Evolutionary conservation across 2,113 vertebrate genomes (phyloP).

Genomic region (Marcusenius ussheri): DNA sequence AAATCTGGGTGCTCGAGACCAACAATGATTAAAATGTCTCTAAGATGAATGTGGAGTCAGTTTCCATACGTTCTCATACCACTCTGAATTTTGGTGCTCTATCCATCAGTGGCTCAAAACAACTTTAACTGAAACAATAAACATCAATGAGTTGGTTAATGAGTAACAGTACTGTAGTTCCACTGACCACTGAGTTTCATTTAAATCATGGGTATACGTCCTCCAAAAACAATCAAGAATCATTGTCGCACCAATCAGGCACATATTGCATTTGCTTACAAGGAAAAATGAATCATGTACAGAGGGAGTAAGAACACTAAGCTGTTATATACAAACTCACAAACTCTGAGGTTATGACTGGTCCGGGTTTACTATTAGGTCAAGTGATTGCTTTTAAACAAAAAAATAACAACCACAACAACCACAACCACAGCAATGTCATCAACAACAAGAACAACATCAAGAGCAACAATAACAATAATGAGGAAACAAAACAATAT

Average conservation of each 20-base stretch:
- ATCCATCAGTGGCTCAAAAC: background rate
- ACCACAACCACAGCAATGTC: background rate
- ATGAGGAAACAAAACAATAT: slow-evolving; percentile 22
- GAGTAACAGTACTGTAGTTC: slow-evolving; percentile 5
- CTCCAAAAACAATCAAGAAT: background rate
- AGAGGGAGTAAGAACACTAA: slow-evolving; percentile 14
- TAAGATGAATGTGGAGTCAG: background rate
- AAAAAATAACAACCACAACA: slow-evolving; percentile 20
- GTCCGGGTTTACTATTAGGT: slow-evolving; percentile 17
- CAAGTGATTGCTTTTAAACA: slow-evolving; percentile 23
- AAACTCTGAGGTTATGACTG: slow-evolving; percentile 21
- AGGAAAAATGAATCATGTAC: background rate
- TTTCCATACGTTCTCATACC: background rate
- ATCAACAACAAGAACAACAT: background rate
- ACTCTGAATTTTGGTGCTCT: background rate
- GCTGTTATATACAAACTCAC: slow-evolving; percentile 20
- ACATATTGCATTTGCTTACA: slow-evolving; percentile 9
- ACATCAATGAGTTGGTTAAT: background rate
- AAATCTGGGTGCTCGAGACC: background rate
- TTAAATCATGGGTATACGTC: background rate
- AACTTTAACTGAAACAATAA: background rate
- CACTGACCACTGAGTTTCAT: background rate
- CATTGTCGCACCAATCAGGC: background rate
- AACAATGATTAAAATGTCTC: background rate
- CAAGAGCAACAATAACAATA: slow-evolving; percentile 18